Conservation (phyloP, 2,113 vertebrate genomes). For the Junco hyemalis region DNA sequence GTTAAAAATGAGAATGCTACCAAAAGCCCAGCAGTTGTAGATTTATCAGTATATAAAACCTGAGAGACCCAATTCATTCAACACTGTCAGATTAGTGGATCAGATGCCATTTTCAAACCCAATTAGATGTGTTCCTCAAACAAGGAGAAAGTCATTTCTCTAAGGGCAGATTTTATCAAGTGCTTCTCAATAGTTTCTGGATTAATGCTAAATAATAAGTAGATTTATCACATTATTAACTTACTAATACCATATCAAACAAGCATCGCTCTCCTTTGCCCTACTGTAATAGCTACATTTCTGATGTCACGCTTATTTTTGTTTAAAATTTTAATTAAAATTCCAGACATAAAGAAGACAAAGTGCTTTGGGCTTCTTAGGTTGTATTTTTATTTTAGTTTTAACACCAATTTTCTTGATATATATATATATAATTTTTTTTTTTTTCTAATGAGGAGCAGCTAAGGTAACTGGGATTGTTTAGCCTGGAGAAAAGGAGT, state of each 20-base stretch:
- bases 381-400: neutral
- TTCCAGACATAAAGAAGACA: neutral
- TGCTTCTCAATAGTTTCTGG: constrained; percentile 55
- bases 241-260: constrained; percentile 53
- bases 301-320: constrained; percentile 28
- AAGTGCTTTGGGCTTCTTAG: neutral
- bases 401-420: neutral
- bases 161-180: constrained; percentile 68
- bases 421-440: neutral
- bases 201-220: constrained; percentile 62
- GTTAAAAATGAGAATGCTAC: constrained; percentile 42
- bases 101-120: constrained; percentile 48
- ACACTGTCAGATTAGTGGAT: constrained; percentile 14
- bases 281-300: constrained; percentile 23
- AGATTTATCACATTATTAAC: constrained; percentile 64
- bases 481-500: neutral
- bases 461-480: neutral
- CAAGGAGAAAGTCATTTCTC: constrained; percentile 35
- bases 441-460: neutral
- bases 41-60: constrained; percentile 37
- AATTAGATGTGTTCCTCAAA: constrained; percentile 39
- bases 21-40: neutral
- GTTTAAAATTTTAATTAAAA: constrained; percentile 7
- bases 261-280: neutral
- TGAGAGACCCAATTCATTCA: constrained; percentile 15